These are phyloP conservation scores for Neodontobutis hainanensis DNA, from an alignment of 2,113 vertebrate genomes.

Conservation along the genomic window DNA sequence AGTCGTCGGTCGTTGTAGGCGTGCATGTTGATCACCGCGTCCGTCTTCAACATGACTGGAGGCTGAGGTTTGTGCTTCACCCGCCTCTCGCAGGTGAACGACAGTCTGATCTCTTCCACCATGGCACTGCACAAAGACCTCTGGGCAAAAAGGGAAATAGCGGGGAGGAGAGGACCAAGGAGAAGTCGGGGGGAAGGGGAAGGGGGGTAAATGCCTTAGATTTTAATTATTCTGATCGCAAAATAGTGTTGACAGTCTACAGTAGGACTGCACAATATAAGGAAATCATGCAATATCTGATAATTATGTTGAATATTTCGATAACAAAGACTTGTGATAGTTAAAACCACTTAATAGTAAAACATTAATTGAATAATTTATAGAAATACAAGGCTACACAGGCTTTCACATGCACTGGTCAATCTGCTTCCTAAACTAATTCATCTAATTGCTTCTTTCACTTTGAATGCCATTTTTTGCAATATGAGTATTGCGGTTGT, in stretches of 20 bases:
- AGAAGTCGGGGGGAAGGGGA: slow-evolving; percentile 46
- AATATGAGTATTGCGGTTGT: no score
- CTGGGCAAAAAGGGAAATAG: slow-evolving; percentile 82
- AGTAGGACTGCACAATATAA: not conserved
- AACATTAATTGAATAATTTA: no score
- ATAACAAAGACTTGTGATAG: no score
- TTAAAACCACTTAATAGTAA: no score
- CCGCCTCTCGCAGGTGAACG: slow-evolving; percentile 94
- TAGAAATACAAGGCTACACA: no score
- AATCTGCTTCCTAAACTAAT: no score
- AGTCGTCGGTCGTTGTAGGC: slow-evolving; percentile 97
- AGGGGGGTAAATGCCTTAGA: slow-evolving; percentile 77
- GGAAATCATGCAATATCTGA: no score
- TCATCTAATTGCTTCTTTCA: no score
- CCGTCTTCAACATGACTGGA: slow-evolving; percentile 88
- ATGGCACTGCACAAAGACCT: slow-evolving; percentile 97
- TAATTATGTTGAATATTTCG: no score
- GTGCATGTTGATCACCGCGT: slow-evolving; percentile 99
- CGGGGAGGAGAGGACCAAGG: slow-evolving; percentile 55
- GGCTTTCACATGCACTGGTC: no score
- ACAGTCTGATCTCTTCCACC: slow-evolving; percentile 95
- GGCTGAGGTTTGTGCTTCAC: slow-evolving; percentile 92
- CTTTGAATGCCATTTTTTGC: no score
- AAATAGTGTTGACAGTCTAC: slow-evolving; percentile 51
- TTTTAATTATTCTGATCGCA: slow-evolving; percentile 69